Conservation (phyloP, 2,888 invertebrate species). For the Carpatolechia fugitivella region DNA sequence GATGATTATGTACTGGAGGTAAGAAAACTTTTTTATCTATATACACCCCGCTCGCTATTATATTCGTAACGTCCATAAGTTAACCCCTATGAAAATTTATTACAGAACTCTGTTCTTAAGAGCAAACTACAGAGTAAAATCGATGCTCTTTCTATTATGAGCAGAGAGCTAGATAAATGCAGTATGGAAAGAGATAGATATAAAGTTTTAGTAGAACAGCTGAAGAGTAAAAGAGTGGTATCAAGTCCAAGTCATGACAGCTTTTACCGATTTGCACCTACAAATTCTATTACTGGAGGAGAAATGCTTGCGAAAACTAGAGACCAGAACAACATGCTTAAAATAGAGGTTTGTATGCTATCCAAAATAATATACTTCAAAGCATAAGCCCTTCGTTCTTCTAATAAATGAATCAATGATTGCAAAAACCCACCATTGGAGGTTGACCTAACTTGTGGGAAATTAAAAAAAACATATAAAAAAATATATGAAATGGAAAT, state of each 20-base stretch:
- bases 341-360: conserved; percentile 55
- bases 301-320: conserved; percentile 79
- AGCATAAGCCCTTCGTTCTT: too few relatives aligned
- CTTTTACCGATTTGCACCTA: conserved; percentile 53
- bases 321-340: conserved; percentile 79
- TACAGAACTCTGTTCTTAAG: conserved; percentile 81
- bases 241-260: conserved; percentile 27
- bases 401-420: too few relatives aligned
- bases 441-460: too few relatives aligned
- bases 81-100: too few relatives aligned
- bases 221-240: conserved; percentile 73
- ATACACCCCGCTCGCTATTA: too few relatives aligned
- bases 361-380: too few relatives aligned
- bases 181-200: conserved; percentile 89
- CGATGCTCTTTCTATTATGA: conserved; percentile 89
- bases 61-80: too few relatives aligned
- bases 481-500: too few relatives aligned
- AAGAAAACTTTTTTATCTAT: conserved; percentile 14
- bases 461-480: too few relatives aligned
- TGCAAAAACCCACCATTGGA: too few relatives aligned
- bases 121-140: conserved; percentile 89
- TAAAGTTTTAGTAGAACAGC: conserved; percentile 88
- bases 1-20: conserved; percentile 73
- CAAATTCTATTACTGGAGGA: conserved; percentile 73
- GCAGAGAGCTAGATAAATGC: conserved; percentile 87